phyloP scores from a whole-genome alignment of 2,888 invertebrate species.

The Acanthosepion pharaonis region DNA sequence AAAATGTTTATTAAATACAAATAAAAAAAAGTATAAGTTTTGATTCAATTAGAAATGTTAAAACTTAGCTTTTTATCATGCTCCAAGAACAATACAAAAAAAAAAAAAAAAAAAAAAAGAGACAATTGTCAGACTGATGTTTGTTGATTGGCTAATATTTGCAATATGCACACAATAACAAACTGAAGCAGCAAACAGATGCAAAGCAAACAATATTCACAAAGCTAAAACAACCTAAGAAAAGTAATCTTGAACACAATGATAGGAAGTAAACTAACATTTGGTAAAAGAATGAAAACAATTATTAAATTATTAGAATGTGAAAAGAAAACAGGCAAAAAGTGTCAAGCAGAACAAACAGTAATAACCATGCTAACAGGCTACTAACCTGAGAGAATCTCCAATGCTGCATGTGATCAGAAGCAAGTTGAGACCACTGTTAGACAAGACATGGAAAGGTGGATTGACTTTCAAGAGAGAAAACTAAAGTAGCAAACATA shows the following conservation, averaged over 20 bases:
- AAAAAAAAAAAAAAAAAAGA: neutral
- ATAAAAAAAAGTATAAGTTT: neutral
- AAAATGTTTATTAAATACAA: too few relatives aligned
- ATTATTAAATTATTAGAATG: neutral
- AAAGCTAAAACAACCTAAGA: slow-evolving; percentile 48
- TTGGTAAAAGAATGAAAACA: neutral
- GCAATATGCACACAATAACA: neutral
- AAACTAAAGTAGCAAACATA: neutral
- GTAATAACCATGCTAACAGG: slow-evolving; percentile 2
- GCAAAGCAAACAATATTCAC: slow-evolving; percentile 38
- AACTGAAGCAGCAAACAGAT: neutral
- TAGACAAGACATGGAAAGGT: slow-evolving; percentile 45
- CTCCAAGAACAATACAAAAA: neutral
- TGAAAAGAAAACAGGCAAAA: neutral
- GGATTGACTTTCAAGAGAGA: neutral
- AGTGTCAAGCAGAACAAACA: neutral
- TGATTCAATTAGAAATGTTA: neutral
- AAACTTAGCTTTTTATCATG: neutral
- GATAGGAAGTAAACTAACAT: neutral
- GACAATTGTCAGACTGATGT: neutral
- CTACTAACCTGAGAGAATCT: slow-evolving; percentile 70
- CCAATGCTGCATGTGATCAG: slow-evolving; percentile 73
- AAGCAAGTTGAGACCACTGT: slow-evolving; percentile 69
- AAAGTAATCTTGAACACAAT: neutral
- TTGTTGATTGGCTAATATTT: neutral